These are phyloP conservation scores for Lordiphosa fenestrarum DNA, from an alignment of 2,888 invertebrate genomes.

Conservation along the genomic window DNA sequence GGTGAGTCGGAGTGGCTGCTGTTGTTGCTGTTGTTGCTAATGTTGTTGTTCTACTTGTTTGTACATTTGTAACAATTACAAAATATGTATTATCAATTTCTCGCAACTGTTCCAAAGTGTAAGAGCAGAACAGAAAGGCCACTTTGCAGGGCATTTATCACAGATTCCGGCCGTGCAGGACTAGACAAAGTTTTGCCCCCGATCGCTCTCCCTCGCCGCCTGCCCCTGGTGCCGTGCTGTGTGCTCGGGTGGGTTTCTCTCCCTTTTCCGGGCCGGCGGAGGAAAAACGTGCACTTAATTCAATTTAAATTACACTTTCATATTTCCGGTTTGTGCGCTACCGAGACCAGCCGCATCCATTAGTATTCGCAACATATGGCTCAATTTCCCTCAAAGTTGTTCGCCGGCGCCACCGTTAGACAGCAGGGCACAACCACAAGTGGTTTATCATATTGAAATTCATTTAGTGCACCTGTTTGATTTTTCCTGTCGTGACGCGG, in stretches of 20 bases:
- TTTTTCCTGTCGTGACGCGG: conserved; percentile 55
- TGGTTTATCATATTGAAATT: conserved; percentile 76
- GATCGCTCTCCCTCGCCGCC: conserved; percentile 1
- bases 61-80: conserved; percentile 63
- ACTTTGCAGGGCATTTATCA: conserved; percentile 68
- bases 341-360: conserved; percentile 45
- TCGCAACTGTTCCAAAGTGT: conserved; percentile 41
- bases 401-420: conserved; percentile 25
- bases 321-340: conserved; percentile 58
- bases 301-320: conserved; percentile 78
- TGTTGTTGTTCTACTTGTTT: conserved; percentile 24
- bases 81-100: conserved; percentile 61
- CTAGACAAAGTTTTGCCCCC: conserved; percentile 16
- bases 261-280: neutral
- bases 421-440: conserved; percentile 68
- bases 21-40: conserved; percentile 4
- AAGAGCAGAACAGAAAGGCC: conserved; percentile 27
- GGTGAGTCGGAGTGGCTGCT: neutral
- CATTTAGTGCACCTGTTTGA: conserved; percentile 78
- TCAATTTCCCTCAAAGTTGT: conserved; percentile 75
- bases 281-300: conserved; percentile 67
- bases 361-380: conserved; percentile 78
- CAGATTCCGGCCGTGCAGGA: conserved; percentile 50
- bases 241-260: neutral
- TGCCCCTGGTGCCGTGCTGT: conserved; percentile 1